Evolutionary conservation across 2,888 invertebrate species (phyloP).

Genomic region (Meghimatium bilineatum): DNA sequence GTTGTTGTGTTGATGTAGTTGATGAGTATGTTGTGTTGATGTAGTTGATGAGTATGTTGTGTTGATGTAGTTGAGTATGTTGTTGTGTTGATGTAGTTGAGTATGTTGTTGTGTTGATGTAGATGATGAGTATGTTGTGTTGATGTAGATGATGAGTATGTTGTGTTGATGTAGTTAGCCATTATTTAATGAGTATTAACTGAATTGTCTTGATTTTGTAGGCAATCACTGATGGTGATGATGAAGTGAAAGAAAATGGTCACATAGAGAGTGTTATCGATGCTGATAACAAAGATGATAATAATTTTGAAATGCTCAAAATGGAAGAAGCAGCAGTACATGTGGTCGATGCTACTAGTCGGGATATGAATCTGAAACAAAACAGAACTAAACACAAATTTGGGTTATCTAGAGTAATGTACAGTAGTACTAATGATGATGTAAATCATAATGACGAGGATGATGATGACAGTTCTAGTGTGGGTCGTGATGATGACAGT

Average conservation of each 20-base stretch:
- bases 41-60: no score
- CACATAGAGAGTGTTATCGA: background rate
- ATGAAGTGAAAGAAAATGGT: constrained; percentile 18
- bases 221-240: constrained; percentile 26
- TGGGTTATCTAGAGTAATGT: background rate
- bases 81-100: no score
- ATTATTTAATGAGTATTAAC: no score
- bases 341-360: background rate
- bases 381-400: no score
- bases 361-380: background rate
- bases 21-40: no score
- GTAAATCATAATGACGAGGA: background rate
- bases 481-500: background rate
- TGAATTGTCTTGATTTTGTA: background rate
- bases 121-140: no score
- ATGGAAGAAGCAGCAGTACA: background rate
- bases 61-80: no score
- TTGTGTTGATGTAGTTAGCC: no score
- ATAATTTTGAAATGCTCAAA: background rate
- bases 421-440: no score
- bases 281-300: background rate
- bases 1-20: no score
- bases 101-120: no score
- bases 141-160: no score
- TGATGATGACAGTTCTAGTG: background rate